Percentiles rank a stretch among this genome's conserved stretches.
Evolutionary conservation across 2,797 vertebrate genomes (phyloP).

Genomic region (Gorsachius magnificus): DNA sequence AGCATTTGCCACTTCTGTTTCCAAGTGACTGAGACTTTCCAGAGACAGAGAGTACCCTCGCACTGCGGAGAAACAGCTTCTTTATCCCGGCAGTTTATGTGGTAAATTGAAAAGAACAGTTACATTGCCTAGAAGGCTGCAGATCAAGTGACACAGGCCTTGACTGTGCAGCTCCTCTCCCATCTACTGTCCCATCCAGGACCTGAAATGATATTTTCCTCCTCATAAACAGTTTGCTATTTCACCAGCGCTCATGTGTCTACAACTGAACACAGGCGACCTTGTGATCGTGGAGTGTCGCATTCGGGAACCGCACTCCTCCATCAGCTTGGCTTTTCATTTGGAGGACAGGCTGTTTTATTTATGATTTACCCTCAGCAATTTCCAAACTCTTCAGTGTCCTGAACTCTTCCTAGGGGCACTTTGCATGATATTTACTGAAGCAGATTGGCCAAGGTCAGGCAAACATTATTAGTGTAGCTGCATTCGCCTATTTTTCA

Average conservation of each 20-base stretch:
- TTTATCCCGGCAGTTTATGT: not conserved
- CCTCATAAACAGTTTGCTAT: accelerated
- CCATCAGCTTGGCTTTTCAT: not conserved
- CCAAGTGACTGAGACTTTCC: conserved; percentile 46
- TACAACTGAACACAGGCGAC: not conserved
- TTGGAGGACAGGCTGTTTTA: not conserved
- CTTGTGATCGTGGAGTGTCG: accelerated
- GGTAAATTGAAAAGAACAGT: not conserved
- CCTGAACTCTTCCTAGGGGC: not conserved
- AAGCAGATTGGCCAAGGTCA: not conserved
- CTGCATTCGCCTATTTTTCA: not conserved
- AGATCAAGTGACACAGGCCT: not conserved
- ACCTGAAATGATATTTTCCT: not conserved
- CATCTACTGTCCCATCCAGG: not conserved
- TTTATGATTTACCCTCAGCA: not conserved
- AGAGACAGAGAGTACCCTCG: not conserved
- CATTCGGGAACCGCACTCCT: not conserved
- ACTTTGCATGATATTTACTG: not conserved
- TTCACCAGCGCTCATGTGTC: accelerated
- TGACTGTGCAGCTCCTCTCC: not conserved
- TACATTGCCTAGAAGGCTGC: conserved; percentile 10
- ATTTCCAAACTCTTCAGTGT: not conserved
- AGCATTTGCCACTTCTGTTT: conserved; percentile 35
- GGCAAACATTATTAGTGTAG: not conserved
- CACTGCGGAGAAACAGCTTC: not conserved